phyloP scores from a whole-genome alignment of 2,113 vertebrate species.

The Dendropsophus ebraccatus region DNA sequence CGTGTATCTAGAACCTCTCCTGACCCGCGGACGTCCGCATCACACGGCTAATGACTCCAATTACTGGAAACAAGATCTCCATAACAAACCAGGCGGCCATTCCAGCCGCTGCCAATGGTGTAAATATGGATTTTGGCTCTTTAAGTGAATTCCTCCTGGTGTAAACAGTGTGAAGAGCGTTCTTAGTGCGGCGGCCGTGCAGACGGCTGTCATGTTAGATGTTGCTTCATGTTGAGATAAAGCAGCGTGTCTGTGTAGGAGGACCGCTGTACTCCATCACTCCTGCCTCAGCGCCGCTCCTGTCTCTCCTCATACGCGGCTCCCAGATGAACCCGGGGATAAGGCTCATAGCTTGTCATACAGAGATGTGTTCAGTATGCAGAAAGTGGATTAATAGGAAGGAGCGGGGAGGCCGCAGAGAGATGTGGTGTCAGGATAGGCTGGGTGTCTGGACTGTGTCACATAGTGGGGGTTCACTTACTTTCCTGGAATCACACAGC shows the following conservation, averaged over 20 bases:
- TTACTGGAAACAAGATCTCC: conserved; percentile 19
- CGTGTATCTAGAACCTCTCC: not conserved
- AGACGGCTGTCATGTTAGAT: conserved; percentile 16
- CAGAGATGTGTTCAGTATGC: not conserved
- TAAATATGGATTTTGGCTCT: conserved; percentile 20
- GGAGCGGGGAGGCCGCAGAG: too few species aligned
- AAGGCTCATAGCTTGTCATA: not conserved
- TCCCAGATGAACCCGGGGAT: conserved; percentile 9
- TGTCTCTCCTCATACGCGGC: not conserved
- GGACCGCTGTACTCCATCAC: not conserved
- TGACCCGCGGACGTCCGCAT: not conserved
- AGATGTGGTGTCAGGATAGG: not conserved
- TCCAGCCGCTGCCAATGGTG: not conserved
- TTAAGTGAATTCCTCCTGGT: not conserved
- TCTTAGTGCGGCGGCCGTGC: not conserved
- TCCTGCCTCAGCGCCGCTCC: not conserved
- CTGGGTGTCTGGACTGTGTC: too few species aligned
- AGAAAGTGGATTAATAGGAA: not conserved
- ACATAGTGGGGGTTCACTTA: not conserved
- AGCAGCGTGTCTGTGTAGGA: conserved; percentile 17
- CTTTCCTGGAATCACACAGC: too few species aligned
- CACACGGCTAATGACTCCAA: not conserved
- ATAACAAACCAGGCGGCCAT: not conserved
- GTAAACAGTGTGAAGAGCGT: conserved; percentile 33
- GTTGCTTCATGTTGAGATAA: conserved; percentile 23